These are phyloP conservation scores for Pantelozetes paolii DNA, from an alignment of 2,888 invertebrate species.

Conservation along the genomic window DNA sequence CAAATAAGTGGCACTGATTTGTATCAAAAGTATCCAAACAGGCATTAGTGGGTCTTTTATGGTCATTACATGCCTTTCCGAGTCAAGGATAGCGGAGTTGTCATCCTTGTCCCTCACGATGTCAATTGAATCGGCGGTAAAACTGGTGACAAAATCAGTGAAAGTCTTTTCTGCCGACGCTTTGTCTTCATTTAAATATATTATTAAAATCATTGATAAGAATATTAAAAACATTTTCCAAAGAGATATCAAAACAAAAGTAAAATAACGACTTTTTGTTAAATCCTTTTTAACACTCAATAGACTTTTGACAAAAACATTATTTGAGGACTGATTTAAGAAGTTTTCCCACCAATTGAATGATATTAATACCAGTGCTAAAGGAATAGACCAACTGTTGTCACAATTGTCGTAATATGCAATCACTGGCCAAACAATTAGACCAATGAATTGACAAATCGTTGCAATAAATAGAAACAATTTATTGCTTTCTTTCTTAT, in stretches of 20 bases:
- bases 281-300: conserved; percentile 10
- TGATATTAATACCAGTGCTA: conserved; percentile 32
- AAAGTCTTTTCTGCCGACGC: background rate
- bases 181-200: background rate
- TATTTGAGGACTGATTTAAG: background rate
- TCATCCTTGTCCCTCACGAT: conserved; percentile 12
- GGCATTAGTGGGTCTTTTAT: conserved; percentile 23
- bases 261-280: conserved; percentile 36
- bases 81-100: background rate
- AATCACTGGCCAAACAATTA: conserved; percentile 31
- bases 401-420: background rate
- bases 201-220: conserved; percentile 23
- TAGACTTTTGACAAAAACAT: background rate
- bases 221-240: conserved; percentile 38
- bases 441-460: background rate
- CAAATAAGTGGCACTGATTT: conserved; percentile 50
- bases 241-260: background rate
- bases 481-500: too few relatives aligned
- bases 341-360: conserved; percentile 41
- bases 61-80: conserved; percentile 19
- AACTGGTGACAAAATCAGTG: background rate
- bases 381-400: conserved; percentile 22
- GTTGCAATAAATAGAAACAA: background rate
- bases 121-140: background rate
- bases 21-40: conserved; percentile 24